Evolutionary conservation across 1,140 invertebrate species (phyloP).

Genomic region (Megalopta genalis): DNA sequence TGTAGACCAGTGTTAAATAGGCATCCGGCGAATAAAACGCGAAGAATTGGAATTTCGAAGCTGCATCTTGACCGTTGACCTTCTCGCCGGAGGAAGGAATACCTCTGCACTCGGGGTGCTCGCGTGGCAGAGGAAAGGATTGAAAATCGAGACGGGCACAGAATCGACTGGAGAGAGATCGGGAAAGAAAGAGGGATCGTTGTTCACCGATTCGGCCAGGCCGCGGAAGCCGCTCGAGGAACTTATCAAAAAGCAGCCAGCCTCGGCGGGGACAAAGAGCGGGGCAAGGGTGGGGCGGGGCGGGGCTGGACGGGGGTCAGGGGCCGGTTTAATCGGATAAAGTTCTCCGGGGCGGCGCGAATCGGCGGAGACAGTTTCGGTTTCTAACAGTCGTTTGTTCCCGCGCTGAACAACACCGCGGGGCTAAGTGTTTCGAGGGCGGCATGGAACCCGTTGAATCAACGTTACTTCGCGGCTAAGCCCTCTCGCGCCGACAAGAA

Average conservation of each 20-base stretch:
- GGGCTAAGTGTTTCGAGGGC: conserved; percentile 34
- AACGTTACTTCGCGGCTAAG: conserved; percentile 33
- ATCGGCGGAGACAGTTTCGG: conserved; percentile 41
- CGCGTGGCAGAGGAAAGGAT: no score
- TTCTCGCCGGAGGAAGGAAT: no score
- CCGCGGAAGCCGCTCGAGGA: conserved; percentile 14
- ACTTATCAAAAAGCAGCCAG: conserved; percentile 47
- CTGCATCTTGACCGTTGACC: no score
- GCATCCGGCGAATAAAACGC: no score
- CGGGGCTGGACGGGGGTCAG: not conserved
- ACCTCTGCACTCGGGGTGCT: no score
- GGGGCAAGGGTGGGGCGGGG: no score
- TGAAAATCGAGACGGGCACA: no score
- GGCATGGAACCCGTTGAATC: conserved; percentile 8
- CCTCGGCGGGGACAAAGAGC: conserved; percentile 1
- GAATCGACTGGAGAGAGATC: no score
- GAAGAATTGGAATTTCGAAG: no score
- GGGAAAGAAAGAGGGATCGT: not conserved
- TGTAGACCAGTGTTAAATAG: no score
- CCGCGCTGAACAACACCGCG: conserved; percentile 10
- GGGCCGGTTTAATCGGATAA: conserved; percentile 53
- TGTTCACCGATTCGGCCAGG: not conserved
- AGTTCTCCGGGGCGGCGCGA: conserved; percentile 32
- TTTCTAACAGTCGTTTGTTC: conserved; percentile 25
- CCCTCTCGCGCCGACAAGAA: conserved; percentile 19